phyloP scores from a whole-genome alignment of 2,888 invertebrate genomes.

The Biston stratarius region DNA sequence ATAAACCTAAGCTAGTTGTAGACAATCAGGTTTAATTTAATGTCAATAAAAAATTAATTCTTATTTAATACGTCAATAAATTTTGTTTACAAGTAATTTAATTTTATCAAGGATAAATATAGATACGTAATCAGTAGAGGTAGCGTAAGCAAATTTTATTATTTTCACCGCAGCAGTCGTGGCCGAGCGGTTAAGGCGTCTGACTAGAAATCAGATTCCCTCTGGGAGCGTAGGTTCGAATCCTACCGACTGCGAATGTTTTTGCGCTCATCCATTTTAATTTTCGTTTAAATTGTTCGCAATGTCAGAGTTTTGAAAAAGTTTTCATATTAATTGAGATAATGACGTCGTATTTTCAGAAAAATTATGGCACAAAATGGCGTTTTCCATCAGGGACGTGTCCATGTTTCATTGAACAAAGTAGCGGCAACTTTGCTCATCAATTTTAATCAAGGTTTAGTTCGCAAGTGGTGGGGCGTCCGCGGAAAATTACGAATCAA shows the following conservation, averaged over 20 bases:
- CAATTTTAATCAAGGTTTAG: slow-evolving; percentile 59
- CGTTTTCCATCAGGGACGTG: slow-evolving; percentile 35
- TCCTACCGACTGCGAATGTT: slow-evolving; percentile 92
- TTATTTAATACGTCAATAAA: too few species aligned
- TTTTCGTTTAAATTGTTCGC: slow-evolving; percentile 12
- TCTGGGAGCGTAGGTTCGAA: slow-evolving; percentile 96
- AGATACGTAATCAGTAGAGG: neutral
- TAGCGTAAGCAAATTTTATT: slow-evolving; percentile 6
- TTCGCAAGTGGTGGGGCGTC: slow-evolving; percentile 43
- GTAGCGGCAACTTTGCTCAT: slow-evolving; percentile 56
- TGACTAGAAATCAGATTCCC: slow-evolving; percentile 95
- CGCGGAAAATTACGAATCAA: slow-evolving; percentile 47
- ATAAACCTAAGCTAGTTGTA: too few species aligned
- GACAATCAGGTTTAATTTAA: too few species aligned
- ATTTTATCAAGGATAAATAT: too few species aligned
- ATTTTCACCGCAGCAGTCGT: slow-evolving; percentile 86
- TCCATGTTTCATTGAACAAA: slow-evolving; percentile 44
- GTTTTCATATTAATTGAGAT: slow-evolving; percentile 23
- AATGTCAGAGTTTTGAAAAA: slow-evolving; percentile 18
- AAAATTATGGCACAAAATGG: slow-evolving; percentile 17
- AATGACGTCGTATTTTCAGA: slow-evolving; percentile 26
- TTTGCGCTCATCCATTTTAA: slow-evolving; percentile 42
- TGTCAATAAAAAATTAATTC: too few species aligned
- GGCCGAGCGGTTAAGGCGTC: slow-evolving; percentile 96
- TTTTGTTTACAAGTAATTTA: too few species aligned